Evolutionary conservation across 2,888 invertebrate genomes (phyloP), one percentile per base, ranked within the genome.

Genomic region (Acleris holmiana): DNA sequence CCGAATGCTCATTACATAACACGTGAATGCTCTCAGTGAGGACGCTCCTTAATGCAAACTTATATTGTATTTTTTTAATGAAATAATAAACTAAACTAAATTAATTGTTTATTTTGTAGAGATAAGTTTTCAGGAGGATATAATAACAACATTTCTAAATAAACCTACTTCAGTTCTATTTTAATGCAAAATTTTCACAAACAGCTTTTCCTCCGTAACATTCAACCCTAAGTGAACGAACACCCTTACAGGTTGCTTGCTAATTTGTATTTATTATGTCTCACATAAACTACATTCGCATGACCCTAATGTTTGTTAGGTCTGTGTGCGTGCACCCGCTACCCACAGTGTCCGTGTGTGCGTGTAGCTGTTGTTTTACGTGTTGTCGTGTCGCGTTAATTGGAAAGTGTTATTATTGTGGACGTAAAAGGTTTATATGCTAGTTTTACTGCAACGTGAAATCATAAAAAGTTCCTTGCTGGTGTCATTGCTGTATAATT

Each of bases 261-360:
- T 78, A 74, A 78, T 81, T 79, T 78, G 77, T 76, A 80, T 82
- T 81, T 80, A 81, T 74, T 75, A 77, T 78, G 76, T 73, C 50
- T 55, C 51, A 23, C 48, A 57, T 56, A 59, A 61, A 56, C 23
- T 44, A 47, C 19, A 46, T 61, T 56, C 68, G 62, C 69, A 69
- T 71, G 67, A 63, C 50, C 56, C 55, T 54, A 58, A 46, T 54
- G 47, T 19, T 40, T 50, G 2, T 49, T 57, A 46, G n/a, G 51
- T 46, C 17, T 50, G 46, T 61, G 61, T 56, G 47, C 17, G 51
- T 61, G 48, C 48, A 35, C 18, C 44, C 23, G 13, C 44, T 40
- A 57, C 13, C 10, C 35, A 35, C 35, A 13, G 13, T 10, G 13
- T 13, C 35, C 35, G 3, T 10, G 35, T 35, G 35, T 35, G 35